Percentiles rank a stretch among this genome's conserved stretches.
Conservation (phyloP, 2,113 vertebrate genomes). For the Melozone crissalis region DNA sequence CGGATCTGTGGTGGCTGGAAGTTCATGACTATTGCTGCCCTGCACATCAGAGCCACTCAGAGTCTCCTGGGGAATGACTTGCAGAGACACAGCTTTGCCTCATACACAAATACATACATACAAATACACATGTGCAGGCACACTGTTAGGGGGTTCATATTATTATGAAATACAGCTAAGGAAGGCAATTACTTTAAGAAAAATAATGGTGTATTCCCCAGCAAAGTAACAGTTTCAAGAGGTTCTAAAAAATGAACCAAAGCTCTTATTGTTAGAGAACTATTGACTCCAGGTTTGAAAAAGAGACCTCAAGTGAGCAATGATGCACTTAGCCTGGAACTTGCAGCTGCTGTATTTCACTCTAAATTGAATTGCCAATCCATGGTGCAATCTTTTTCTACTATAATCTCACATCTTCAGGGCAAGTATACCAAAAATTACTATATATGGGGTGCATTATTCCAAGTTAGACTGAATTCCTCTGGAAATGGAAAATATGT, state of each 20-base stretch:
- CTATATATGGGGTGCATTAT: not conserved
- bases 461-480: not conserved
- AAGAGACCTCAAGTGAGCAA: conserved; percentile 60
- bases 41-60: not conserved
- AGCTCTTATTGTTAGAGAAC: conserved; percentile 38
- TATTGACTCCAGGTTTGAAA: conserved; percentile 50
- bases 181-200: not conserved
- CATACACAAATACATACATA: not conserved
- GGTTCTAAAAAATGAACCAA: conserved; percentile 38
- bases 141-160: not conserved
- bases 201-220: not conserved
- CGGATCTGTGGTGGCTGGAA: accelerated
- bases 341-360: conserved; percentile 42
- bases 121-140: not conserved
- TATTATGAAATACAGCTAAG: not conserved
- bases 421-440: conserved; percentile 9
- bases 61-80: not conserved
- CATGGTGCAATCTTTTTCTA: conserved; percentile 16
- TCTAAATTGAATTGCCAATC: conserved; percentile 58
- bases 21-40: not conserved
- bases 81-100: not conserved
- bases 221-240: conserved; percentile 17
- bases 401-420: conserved; percentile 7
- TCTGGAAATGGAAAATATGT: not conserved
- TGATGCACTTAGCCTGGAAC: conserved; percentile 50